These are phyloP conservation scores for Dione juno DNA, from an alignment of 2,888 invertebrate species.

Conservation along the genomic window DNA sequence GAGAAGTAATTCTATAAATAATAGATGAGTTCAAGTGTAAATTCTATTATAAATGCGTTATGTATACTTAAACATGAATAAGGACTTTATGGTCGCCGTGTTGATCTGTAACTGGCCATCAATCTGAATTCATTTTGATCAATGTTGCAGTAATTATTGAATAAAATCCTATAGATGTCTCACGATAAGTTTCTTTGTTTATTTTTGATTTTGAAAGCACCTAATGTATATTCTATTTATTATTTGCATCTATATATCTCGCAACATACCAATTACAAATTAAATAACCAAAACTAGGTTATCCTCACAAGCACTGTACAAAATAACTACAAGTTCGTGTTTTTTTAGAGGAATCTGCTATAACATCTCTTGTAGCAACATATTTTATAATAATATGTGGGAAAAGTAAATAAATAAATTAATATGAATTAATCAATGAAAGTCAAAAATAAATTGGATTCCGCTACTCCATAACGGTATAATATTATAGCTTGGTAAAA, in stretches of 20 bases:
- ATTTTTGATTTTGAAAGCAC: background rate
- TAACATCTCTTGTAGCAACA: background rate
- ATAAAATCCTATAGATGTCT: background rate
- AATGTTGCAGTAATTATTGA: background rate
- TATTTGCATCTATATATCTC: background rate
- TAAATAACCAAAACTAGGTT: background rate
- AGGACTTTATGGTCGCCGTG: background rate
- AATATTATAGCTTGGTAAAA: constrained; percentile 23
- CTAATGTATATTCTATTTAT: background rate
- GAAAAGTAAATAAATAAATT: background rate
- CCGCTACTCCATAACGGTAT: background rate
- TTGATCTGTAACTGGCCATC: background rate
- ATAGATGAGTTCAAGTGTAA: background rate
- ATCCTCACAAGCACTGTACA: background rate
- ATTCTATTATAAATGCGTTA: constrained; percentile 5
- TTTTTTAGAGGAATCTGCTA: no score
- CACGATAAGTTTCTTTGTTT: background rate
- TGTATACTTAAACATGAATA: background rate
- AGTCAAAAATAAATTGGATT: background rate
- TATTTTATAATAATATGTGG: background rate
- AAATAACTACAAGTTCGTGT: no score
- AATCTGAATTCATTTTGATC: background rate
- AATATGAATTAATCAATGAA: background rate
- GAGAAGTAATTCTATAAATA: constrained; percentile 2
- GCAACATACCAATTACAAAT: background rate